phyloP scores from a whole-genome alignment of 2,888 invertebrate genomes.

The Megamerina dolium region DNA sequence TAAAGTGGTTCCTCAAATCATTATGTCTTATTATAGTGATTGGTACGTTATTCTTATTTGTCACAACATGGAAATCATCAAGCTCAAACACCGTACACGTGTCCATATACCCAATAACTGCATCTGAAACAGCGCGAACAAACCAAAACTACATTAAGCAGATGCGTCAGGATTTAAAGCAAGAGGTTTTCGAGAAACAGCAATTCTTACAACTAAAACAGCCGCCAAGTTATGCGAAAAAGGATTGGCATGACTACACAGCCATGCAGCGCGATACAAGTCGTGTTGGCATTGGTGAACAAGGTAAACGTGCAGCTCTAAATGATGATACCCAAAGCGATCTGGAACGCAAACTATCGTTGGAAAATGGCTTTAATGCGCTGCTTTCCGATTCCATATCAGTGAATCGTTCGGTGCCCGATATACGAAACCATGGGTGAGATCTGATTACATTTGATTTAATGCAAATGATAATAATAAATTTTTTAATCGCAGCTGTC shows the following conservation, averaged over 20 bases:
- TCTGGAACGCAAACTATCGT: slow-evolving; percentile 59
- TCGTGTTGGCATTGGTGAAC: slow-evolving; percentile 68
- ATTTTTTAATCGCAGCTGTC: slow-evolving; percentile 30
- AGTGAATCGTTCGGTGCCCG: slow-evolving; percentile 75
- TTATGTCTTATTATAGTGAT: slow-evolving; percentile 32
- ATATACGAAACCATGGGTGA: slow-evolving; percentile 64
- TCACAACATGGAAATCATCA: slow-evolving; percentile 42
- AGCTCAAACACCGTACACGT: slow-evolving; percentile 27
- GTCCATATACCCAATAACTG: slow-evolving; percentile 5
- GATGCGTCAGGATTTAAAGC: slow-evolving; percentile 3
- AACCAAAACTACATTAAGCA: background rate
- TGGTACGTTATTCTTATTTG: slow-evolving; percentile 34
- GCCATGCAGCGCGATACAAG: slow-evolving; percentile 58
- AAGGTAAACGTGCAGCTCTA: slow-evolving; percentile 63
- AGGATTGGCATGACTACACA: slow-evolving; percentile 77
- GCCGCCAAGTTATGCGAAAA: slow-evolving; percentile 47
- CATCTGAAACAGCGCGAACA: slow-evolving; percentile 3
- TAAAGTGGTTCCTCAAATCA: slow-evolving; percentile 43
- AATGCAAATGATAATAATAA: background rate
- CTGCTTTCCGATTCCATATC: slow-evolving; percentile 87
- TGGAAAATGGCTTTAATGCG: slow-evolving; percentile 92
- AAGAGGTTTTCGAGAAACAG: background rate
- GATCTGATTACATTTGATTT: slow-evolving; percentile 15
- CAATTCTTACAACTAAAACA: slow-evolving; percentile 11
- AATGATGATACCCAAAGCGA: slow-evolving; percentile 58